phyloP scores from a whole-genome alignment of 2,888 invertebrate species.

The Cordylochernes scorpioides region DNA sequence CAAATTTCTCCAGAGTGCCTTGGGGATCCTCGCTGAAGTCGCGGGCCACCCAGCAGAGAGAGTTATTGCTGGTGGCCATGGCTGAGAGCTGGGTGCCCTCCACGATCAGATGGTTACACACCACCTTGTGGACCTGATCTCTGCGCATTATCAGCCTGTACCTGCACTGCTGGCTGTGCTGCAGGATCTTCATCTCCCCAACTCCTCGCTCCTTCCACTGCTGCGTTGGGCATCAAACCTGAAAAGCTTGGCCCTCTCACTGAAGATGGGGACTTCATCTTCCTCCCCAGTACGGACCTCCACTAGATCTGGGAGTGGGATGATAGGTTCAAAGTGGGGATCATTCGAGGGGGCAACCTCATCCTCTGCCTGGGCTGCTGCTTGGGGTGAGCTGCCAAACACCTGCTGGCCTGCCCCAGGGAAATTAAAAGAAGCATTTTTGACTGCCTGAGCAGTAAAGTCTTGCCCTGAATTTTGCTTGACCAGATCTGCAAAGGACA shows the following conservation, averaged over 20 bases:
- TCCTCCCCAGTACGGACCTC: conserved; percentile 56
- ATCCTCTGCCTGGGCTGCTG: conserved; percentile 1
- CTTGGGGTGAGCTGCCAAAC: not conserved
- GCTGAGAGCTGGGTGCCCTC: conserved; percentile 17
- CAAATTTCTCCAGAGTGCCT: conserved; percentile 38
- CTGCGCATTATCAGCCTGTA: conserved; percentile 57
- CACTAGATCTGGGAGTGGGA: conserved; percentile 59
- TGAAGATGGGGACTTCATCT: conserved; percentile 46
- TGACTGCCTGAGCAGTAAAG: not conserved
- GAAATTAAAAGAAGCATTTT: conserved; percentile 3
- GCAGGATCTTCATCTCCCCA: conserved; percentile 63
- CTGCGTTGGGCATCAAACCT: conserved; percentile 37
- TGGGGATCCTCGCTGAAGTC: conserved; percentile 27
- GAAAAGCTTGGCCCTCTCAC: conserved; percentile 51
- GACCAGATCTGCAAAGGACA: not conserved
- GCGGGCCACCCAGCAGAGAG: conserved; percentile 19
- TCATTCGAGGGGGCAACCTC: conserved; percentile 7
- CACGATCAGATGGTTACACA: conserved; percentile 20
- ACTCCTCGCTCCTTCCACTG: conserved; percentile 89
- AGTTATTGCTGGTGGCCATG: conserved; percentile 16
- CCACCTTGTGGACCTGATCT: conserved; percentile 35
- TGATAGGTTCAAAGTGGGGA: conserved; percentile 32
- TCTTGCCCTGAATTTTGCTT: not conserved
- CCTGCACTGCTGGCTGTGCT: conserved; percentile 39
- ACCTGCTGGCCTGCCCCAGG: too few relatives aligned